Percentiles rank a stretch among this genome's conserved stretches.
Conservation (phyloP, 2,888 invertebrate genomes). For the Reticulitermes lucifugus region DNA sequence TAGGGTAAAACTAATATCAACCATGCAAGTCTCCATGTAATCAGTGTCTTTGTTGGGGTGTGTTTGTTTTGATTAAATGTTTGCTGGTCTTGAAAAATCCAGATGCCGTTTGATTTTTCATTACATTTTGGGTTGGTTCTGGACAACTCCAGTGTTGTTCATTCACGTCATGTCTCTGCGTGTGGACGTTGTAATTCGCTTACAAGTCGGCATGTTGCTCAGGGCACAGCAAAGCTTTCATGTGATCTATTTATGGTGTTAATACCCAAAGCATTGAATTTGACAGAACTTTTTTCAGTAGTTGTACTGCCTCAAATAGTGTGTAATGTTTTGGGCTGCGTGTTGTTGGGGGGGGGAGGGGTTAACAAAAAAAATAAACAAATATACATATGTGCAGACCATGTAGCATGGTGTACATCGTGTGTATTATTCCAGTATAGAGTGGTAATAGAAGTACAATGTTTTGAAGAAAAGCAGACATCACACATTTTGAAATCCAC, state of each 20-base stretch:
- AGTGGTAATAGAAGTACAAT: constrained; percentile 46
- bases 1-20: constrained; percentile 58
- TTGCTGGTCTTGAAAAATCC: constrained; percentile 49
- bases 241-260: constrained; percentile 44
- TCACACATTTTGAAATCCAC: constrained; percentile 53
- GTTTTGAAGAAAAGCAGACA: constrained; percentile 43
- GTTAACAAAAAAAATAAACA: background rate
- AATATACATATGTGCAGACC: background rate
- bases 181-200: constrained; percentile 7
- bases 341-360: background rate
- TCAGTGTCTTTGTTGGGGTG: constrained; percentile 44
- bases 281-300: constrained; percentile 41
- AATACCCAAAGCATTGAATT: constrained; percentile 36
- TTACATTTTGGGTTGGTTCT: constrained; percentile 44
- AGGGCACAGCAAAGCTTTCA: constrained; percentile 45
- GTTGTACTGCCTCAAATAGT: constrained; percentile 30
- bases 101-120: constrained; percentile 31
- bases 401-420: background rate
- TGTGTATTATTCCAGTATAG: constrained; percentile 32
- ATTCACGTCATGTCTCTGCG: background rate
- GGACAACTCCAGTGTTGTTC: constrained; percentile 29
- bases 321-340: constrained; percentile 11
- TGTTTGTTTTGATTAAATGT: constrained; percentile 46
- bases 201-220: constrained; percentile 44
- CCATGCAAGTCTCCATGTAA: constrained; percentile 51